These are phyloP conservation scores for Schizopygopsis pylzovi DNA, from an alignment of 2,797 vertebrate species.

Conservation along the genomic window DNA sequence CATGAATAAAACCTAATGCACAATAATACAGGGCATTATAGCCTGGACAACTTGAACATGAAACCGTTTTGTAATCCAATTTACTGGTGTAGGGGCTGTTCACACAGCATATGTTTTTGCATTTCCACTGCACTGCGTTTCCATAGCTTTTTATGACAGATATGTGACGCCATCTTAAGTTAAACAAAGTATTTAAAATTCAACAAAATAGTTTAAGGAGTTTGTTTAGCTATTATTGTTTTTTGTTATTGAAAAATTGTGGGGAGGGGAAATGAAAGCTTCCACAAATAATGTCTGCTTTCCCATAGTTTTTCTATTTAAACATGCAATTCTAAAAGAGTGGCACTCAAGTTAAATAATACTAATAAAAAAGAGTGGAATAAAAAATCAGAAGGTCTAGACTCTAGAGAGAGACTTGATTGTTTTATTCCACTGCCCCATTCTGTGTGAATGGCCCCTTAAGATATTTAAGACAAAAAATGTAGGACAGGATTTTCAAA, in stretches of 20 bases:
- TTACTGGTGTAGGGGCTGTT: neutral
- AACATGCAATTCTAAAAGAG: too few relatives aligned
- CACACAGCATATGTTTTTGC: neutral
- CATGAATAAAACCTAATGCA: constrained; percentile 60
- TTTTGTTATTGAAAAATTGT: neutral
- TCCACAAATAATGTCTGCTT: too few relatives aligned
- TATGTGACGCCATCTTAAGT: neutral
- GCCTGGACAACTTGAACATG: neutral
- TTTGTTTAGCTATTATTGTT: neutral
- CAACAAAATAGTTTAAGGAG: neutral
- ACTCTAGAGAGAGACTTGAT: neutral
- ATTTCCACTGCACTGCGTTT: neutral
- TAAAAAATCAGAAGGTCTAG: too few relatives aligned
- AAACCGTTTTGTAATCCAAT: neutral
- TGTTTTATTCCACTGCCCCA: neutral
- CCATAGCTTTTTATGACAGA: neutral
- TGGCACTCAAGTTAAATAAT: too few relatives aligned
- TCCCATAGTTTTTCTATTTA: too few relatives aligned
- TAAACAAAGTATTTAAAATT: neutral
- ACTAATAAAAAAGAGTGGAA: too few relatives aligned
- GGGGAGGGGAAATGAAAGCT: too few relatives aligned
- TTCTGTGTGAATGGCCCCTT: neutral
- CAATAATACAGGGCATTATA: neutral
- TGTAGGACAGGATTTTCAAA: neutral
- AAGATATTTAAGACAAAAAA: neutral